Percentiles rank a stretch among this genome's conserved stretches.
These are phyloP conservation scores for Psylliodes chrysocephalus DNA, from an alignment of 2,888 invertebrate genomes.

Conservation along the genomic window DNA sequence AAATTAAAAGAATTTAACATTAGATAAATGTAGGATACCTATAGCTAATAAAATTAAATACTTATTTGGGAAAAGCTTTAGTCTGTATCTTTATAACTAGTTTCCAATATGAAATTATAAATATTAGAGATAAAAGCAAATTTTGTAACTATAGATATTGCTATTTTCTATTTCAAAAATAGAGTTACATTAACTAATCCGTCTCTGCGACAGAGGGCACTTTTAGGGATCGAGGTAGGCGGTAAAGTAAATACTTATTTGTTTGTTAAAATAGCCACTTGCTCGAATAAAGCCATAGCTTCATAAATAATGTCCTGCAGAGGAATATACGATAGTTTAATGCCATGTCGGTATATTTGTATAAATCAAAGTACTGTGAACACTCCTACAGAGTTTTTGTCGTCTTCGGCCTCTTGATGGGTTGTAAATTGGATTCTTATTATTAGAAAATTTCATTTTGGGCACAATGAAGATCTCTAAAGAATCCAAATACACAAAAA, in stretches of 20 bases:
- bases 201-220: not conserved
- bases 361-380: not conserved
- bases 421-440: not conserved
- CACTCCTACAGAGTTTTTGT: not conserved
- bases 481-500: not conserved
- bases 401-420: not conserved
- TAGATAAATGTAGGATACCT: too few species aligned
- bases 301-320: slow-evolving; percentile 29
- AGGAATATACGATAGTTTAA: slow-evolving; percentile 8
- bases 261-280: slow-evolving; percentile 25
- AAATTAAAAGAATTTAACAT: too few species aligned
- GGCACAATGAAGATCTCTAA: too few species aligned
- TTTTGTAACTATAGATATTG: too few species aligned
- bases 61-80: too few species aligned
- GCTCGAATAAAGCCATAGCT: slow-evolving; percentile 27
- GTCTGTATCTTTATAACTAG: too few species aligned
- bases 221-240: slow-evolving; percentile 11
- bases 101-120: too few species aligned
- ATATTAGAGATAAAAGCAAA: too few species aligned
- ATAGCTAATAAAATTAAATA: too few species aligned
- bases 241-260: slow-evolving; percentile 16
- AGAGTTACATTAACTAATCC: too few species aligned
- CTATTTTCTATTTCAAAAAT: too few species aligned
- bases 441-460: not conserved
- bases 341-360: not conserved